A percentile compares a stretch with the other conserved stretches of the same genome.
phyloP scores from a whole-genome alignment of 2,113 vertebrate species.

The Oostethus manadensis region DNA sequence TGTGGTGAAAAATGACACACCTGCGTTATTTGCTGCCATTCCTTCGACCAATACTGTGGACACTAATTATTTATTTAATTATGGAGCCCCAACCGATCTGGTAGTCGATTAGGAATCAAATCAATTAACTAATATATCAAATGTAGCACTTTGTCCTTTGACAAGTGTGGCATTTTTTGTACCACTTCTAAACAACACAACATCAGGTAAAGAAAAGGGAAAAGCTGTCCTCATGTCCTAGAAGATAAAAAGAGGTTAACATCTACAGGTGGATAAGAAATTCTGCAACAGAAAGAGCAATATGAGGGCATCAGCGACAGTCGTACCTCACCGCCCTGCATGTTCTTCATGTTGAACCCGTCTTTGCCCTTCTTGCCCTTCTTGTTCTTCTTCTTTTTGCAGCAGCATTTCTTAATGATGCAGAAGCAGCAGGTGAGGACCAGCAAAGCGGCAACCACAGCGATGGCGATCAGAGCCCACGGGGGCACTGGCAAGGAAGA shows the following conservation, averaged over 20 bases:
- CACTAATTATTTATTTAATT: constrained; percentile 46
- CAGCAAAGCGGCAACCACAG: constrained; percentile 86
- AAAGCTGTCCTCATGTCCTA: constrained; percentile 63
- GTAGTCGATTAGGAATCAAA: constrained; percentile 20
- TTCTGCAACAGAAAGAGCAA: constrained; percentile 35
- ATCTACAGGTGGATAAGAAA: constrained; percentile 57
- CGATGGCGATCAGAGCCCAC: constrained; percentile 93
- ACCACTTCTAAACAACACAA: constrained; percentile 59
- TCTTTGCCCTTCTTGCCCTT: constrained; percentile 96
- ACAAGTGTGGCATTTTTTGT: constrained; percentile 66
- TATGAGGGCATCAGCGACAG: constrained; percentile 1
- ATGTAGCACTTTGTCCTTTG: background rate
- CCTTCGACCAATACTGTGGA: constrained; percentile 2
- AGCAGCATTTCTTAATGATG: constrained; percentile 99
- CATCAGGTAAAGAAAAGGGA: constrained; percentile 53
- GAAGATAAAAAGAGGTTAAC: constrained; percentile 15
- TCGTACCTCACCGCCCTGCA: constrained; percentile 81
- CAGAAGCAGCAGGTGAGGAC: constrained; percentile 97
- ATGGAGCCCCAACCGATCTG: constrained; percentile 17
- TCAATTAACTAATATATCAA: constrained; percentile 16
- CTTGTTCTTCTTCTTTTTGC: constrained; percentile 99
- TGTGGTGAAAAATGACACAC: constrained; percentile 68
- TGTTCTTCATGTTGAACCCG: constrained; percentile 92
- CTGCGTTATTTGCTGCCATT: constrained; percentile 17
- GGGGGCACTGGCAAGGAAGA: constrained; percentile 79